These are phyloP conservation scores for Corythaeola cristata DNA, from an alignment of 2,113 vertebrate species.

Conservation along the genomic window DNA sequence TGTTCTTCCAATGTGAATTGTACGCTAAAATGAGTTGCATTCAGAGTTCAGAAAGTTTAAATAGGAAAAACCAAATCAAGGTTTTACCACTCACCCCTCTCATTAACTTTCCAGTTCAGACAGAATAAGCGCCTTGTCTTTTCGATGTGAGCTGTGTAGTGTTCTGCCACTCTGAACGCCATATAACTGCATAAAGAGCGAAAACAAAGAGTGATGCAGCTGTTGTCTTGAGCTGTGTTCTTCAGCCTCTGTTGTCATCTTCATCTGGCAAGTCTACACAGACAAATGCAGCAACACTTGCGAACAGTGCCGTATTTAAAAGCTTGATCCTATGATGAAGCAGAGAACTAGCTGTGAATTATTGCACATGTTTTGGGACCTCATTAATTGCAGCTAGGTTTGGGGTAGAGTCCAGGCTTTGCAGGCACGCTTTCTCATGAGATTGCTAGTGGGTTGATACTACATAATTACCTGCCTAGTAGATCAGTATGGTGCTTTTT, in stretches of 20 bases:
- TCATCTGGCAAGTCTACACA: not conserved
- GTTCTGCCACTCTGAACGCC: not conserved
- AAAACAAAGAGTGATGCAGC: not conserved
- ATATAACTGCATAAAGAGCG: not conserved
- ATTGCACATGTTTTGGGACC: accelerated
- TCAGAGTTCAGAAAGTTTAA: not conserved
- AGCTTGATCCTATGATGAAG: not conserved
- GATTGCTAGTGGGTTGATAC: not conserved
- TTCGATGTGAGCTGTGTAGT: accelerated
- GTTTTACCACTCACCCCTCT: not conserved
- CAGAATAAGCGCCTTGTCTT: not conserved
- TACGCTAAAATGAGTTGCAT: not conserved
- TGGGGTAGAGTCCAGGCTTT: not conserved
- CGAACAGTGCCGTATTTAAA: accelerated
- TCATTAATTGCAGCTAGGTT: not conserved
- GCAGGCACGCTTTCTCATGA: not conserved
- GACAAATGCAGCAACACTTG: not conserved
- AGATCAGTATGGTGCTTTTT: not conserved
- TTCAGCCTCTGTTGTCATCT: not conserved
- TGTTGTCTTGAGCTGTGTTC: not conserved
- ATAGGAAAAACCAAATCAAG: not conserved
- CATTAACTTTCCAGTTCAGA: not conserved
- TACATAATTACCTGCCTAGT: not conserved
- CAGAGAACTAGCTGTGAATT: not conserved
- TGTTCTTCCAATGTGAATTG: not conserved